Conservation (phyloP, 2,888 invertebrate genomes). For the Seladonia tumulorum region DNA sequence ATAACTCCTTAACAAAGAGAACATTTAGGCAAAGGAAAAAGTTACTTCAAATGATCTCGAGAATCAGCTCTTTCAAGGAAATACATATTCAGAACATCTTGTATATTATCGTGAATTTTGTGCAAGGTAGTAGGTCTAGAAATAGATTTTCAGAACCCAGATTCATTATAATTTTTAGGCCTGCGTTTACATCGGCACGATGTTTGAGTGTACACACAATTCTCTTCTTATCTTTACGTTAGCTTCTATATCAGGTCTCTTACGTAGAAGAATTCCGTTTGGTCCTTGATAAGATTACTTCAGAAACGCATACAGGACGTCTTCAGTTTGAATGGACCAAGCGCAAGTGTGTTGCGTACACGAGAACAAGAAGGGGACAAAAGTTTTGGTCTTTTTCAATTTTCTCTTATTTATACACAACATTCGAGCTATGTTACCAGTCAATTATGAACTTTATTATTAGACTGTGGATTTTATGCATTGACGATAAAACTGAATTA, state of each 20-base stretch:
- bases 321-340: background rate
- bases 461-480: background rate
- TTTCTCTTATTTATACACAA: background rate
- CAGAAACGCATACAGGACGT: slow-evolving; percentile 15
- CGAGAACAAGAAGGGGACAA: background rate
- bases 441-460: background rate
- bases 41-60: background rate
- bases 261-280: slow-evolving; percentile 25
- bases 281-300: slow-evolving; percentile 36
- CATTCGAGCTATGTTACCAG: background rate
- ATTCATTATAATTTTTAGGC: background rate
- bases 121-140: background rate
- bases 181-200: background rate
- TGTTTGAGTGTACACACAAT: slow-evolving; percentile 35
- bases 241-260: slow-evolving; percentile 17
- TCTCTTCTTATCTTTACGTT: slow-evolving; percentile 54
- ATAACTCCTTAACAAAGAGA: no score
- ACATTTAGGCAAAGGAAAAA: background rate
- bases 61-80: background rate
- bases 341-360: background rate
- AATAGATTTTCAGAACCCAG: background rate
- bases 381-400: background rate
- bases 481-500: background rate
- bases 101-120: background rate
- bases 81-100: background rate